Percentiles rank a stretch among this genome's conserved stretches.
Evolutionary conservation across 2,797 vertebrate genomes (phyloP).

Genomic region (Characodon lateralis): DNA sequence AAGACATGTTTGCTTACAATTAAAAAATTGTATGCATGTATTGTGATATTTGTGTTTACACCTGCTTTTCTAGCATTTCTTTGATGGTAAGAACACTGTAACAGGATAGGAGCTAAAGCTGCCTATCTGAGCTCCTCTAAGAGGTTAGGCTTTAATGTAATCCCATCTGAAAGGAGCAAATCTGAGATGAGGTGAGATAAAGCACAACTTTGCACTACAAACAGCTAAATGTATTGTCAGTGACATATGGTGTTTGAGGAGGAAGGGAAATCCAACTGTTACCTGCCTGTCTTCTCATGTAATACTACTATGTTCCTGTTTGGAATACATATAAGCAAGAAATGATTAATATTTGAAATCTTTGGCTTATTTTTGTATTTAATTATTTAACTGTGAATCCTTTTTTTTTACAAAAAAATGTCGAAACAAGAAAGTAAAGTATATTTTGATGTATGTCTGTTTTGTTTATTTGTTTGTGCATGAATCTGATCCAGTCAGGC

Average conservation of each 20-base stretch:
- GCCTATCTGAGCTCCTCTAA: background rate
- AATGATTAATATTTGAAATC: background rate
- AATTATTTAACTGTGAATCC: background rate
- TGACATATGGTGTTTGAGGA: slow-evolving; percentile 10
- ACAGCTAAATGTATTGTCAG: background rate
- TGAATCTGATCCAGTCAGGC: background rate
- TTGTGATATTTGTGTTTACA: background rate
- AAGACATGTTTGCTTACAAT: slow-evolving; percentile 18
- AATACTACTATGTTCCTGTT: background rate
- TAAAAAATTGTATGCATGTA: background rate
- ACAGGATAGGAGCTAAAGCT: background rate
- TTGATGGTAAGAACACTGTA: slow-evolving; percentile 29
- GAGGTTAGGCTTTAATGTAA: background rate
- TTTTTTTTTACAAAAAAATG: background rate
- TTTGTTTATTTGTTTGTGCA: background rate
- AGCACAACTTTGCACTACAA: slow-evolving; percentile 28
- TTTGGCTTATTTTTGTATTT: background rate
- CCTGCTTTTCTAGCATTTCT: background rate
- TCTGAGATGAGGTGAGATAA: slow-evolving; percentile 1
- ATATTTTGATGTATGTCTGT: background rate
- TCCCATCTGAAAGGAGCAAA: slow-evolving; percentile 2
- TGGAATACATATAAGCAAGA: background rate
- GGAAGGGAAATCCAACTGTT: slow-evolving; percentile 24
- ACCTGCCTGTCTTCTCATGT: slow-evolving; percentile 22
- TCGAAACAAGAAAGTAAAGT: background rate